These are phyloP conservation scores for Nycticorax nycticorax DNA, from an alignment of 2,113 vertebrate genomes.

Conservation along the genomic window DNA sequence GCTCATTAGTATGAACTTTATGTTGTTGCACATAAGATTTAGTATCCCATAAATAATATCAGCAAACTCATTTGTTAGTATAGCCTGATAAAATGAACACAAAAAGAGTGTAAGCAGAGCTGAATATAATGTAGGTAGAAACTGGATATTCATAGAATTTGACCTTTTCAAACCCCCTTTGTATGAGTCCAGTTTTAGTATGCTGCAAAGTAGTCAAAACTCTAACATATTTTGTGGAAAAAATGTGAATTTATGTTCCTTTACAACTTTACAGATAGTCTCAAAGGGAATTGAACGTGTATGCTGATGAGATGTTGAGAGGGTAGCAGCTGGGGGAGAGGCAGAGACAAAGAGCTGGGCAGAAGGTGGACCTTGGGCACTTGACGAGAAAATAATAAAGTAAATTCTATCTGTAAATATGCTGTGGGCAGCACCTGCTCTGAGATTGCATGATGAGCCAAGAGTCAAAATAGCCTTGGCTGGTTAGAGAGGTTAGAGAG, in stretches of 20 bases:
- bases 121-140: conserved; percentile 13
- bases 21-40: conserved; percentile 58
- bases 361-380: neutral
- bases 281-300: conserved; percentile 8
- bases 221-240: neutral
- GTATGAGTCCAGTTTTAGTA: neutral
- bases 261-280: neutral
- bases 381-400: neutral
- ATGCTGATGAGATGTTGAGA: conserved; percentile 17
- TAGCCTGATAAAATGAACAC: conserved; percentile 44
- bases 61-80: conserved; percentile 60
- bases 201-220: neutral
- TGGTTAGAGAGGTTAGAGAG: neutral
- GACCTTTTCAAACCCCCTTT: conserved; percentile 22
- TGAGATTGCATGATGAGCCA: neutral
- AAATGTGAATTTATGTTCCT: conserved; percentile 11
- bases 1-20: conserved; percentile 62
- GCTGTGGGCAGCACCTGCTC: neutral
- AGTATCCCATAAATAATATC: conserved; percentile 60
- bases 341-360: conserved; percentile 25
- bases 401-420: neutral
- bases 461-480: neutral
- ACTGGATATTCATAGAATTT: neutral
- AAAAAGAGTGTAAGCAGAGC: conserved; percentile 4
- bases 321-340: conserved; percentile 25